Base-by-base conservation (phyloP, 2,797 vertebrate genomes). In the Onychomys leucogaster region DNA sequence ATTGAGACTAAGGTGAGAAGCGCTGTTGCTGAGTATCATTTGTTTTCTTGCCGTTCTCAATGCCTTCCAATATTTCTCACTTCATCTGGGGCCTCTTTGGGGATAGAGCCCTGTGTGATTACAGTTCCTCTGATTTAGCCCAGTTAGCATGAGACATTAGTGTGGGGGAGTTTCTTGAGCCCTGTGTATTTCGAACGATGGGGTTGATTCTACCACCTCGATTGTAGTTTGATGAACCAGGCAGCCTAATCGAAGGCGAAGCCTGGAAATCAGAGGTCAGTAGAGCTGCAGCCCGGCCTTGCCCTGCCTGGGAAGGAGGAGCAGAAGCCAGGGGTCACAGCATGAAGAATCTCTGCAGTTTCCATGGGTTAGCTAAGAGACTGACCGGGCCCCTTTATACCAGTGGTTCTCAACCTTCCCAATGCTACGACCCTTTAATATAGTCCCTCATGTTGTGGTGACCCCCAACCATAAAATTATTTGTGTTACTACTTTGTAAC, bases 41-140 rank as follows among this genome's bases (percentile, higher is more conserved):
- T 96, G 96, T 97, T 96, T 98, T 94, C 95, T 93, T 89, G 93
- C 96, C 92, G 61, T 89, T 67, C 8, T 96, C 94, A 96, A 94
- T 92, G 86, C 85, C 81, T 89, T 95, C 96, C 96, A 95, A 98
- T 94, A 95, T 98, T 98, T 98, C 96, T 97, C 77, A 96, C 96
- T 69, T 7, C 5, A 95, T 92, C 91, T 82, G 77, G 85, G 89
- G 95, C 84, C 94, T 96, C 34, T 55, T 87, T 23, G 14, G 69
- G 91, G 67, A 73, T 97, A 93, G 55, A 94, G 65, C 63, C 92
- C 91, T 93, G 69, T 89, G 96, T 96, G 90, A 81, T 0, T 92
- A 13, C 14, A 88, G 76, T 83, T 90, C 76, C 63, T 97, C 91
- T 92, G 71, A 61, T 59, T 61, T 75, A 52, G 67, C 73, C 89